Base-by-base conservation (phyloP, 1,140 invertebrate genomes). In the Drosophila sturtevanti region DNA sequence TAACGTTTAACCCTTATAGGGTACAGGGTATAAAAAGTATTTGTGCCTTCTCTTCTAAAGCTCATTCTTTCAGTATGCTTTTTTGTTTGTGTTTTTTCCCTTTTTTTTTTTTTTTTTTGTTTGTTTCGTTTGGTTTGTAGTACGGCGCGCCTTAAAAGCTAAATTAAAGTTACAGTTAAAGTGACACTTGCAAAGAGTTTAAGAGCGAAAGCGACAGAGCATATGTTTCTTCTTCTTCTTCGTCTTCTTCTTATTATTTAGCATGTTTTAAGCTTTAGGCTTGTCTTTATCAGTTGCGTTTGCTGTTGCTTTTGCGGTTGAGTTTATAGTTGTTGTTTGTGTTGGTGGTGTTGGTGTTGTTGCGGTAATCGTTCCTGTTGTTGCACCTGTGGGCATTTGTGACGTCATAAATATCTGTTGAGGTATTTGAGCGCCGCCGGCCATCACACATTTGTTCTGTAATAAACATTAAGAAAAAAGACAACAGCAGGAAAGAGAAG, bases 371-470 rank as follows among this genome's bases (percentile, higher is more conserved):
- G 68, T 38, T 52, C 65, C 31, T 38, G 72, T 21, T 61, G 68
- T 44, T 34, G 75, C 66, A 5, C 68, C 60, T 11, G 61, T 51
- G 21, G 61, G 66, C 72, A 86, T 35, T 58, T 85, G 74, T 24
- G 85, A 72, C 58, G 80, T 89, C 80, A 89, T 86, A 89, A 91
- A 91, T 77, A 91, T 85, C 72, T 91, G 80, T 66, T 86, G 80
- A 41, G 75, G 59, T 52, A 79, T 76, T 72, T 91, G 79, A 21
- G 59, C 5, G 59, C 68, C 73, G 69, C 66, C 77, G 64, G 84
- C 63, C 89, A 91, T 91, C 90, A 91, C 89, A 91, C 90, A 91
- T 91, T 91, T 89, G 90, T 91, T 84, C 90, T 91, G 78, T 41
- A 91, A 84, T 54, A 66, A 48, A 78, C 12, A 81, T 34, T 65